Evolutionary conservation across 1,140 invertebrate species (phyloP), one percentile per base, ranked within the genome.

Genomic region (Physella acuta): DNA sequence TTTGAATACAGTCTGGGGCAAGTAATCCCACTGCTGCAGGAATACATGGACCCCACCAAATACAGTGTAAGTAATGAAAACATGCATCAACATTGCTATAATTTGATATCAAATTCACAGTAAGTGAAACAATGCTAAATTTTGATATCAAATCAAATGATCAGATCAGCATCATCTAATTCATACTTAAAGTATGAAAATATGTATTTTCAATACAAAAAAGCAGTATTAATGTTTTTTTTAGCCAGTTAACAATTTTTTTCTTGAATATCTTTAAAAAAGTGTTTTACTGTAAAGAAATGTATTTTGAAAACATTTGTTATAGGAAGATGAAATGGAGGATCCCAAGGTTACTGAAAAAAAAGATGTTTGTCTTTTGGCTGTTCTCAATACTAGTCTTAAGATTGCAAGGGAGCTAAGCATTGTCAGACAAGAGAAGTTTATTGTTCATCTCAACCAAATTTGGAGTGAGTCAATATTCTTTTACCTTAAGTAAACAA

Each of bases 1-100:
- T 94, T 94, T 76, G 86, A 89, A 68, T 49, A 24, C 28, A 87
- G 90, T n/a, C 75, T 93, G 3, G 74, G 78, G 1, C 72, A 76
- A 0, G 71, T 91, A 3, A 80, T 92, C 0, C 87, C 90, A 2
- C 70, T 89, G n/a, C 72, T 91, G 4, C 81, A 87, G 2, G 82
- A 86, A 34, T 77, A 87, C 5, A 75, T 89, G 0, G 73, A 82
- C n/a, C 78, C 78, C 16, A 73, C 70, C 3, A 78, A 73, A 72
- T 80, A 75, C 75, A 60, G 66, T 55, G 31, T 55, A 8, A 14
- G 17, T n/a, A n/a, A n/a, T n/a, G n/a, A n/a, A n/a, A n/a, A n/a
- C n/a, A n/a, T n/a, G n/a, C n/a, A n/a, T n/a, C n/a, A n/a, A n/a
- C n/a, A n/a, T n/a, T n/a, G n/a, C n/a, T n/a, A n/a, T n/a, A n/a